Evolutionary conservation across 2,797 vertebrate genomes (phyloP).

Genomic region (Pseudotriccus pelzelni): DNA sequence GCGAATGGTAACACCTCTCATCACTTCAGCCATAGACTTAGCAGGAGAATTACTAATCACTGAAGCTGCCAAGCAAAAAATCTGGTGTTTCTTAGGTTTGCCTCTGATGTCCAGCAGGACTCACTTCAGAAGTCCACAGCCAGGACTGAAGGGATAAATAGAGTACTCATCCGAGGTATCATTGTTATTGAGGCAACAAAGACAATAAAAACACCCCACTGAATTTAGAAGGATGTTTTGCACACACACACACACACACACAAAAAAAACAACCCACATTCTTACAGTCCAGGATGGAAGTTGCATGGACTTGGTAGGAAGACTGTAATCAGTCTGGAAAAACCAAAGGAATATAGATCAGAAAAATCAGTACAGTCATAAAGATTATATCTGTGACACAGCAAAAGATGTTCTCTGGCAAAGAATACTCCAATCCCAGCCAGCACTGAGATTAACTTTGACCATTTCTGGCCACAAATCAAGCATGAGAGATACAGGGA

Average conservation of each 20-base stretch:
- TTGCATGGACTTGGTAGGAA: neutral
- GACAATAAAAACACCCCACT: neutral
- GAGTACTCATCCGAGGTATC: neutral
- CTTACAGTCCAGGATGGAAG: neutral
- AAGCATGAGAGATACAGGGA: constrained; percentile 1
- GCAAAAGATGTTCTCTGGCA: constrained; percentile 41
- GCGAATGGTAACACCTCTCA: neutral
- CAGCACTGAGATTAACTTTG: constrained; percentile 44
- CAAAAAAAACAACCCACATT: neutral
- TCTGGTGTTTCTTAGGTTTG: neutral
- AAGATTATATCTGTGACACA: constrained; percentile 45
- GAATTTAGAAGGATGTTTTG: neutral
- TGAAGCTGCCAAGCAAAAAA: neutral
- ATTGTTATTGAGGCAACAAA: neutral
- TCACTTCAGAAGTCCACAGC: neutral
- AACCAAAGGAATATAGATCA: neutral
- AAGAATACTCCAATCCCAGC: neutral
- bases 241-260: neutral
- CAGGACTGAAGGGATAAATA: neutral
- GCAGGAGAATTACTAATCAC: neutral
- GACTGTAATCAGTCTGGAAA: neutral
- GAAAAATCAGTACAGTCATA: constrained; percentile 22
- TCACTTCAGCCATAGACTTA: neutral
- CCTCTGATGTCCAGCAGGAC: neutral
- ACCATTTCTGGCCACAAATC: constrained; percentile 41